These are phyloP conservation scores for Stegana nigrithorax DNA, from an alignment of 2,888 invertebrate genomes.

Conservation along the genomic window DNA sequence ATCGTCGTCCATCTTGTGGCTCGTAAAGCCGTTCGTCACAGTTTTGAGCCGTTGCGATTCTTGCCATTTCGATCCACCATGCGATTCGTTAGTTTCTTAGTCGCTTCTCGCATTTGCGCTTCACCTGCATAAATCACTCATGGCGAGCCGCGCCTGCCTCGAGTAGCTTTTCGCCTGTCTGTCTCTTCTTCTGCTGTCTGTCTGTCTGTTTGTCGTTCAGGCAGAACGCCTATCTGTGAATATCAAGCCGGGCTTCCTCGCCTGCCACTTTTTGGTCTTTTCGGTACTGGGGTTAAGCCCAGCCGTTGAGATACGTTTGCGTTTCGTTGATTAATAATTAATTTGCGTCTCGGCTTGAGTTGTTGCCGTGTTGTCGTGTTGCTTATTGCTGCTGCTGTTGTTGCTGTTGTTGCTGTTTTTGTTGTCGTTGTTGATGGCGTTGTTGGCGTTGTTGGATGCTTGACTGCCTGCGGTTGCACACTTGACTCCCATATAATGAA, in stretches of 20 bases:
- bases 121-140: conserved; percentile 55
- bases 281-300: neutral
- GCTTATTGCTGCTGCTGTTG: conserved; percentile 20
- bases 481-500: conserved; percentile 63
- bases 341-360: conserved; percentile 57
- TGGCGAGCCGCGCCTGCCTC: conserved; percentile 30
- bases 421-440: conserved; percentile 15
- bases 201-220: conserved; percentile 23
- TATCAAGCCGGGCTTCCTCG: conserved; percentile 14
- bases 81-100: conserved; percentile 50
- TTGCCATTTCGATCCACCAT: conserved; percentile 4
- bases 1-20: conserved; percentile 53
- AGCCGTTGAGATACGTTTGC: conserved; percentile 33
- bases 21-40: conserved; percentile 34
- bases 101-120: conserved; percentile 30
- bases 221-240: conserved; percentile 16
- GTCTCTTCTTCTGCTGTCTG: conserved; percentile 10
- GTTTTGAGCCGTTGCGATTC: conserved; percentile 41
- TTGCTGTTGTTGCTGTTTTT: conserved; percentile 32
- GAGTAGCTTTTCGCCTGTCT: conserved; percentile 6
- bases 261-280: neutral
- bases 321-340: conserved; percentile 68
- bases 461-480: conserved; percentile 34
- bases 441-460: too few species aligned
- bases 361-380: conserved; percentile 40